Evolutionary conservation across 1,140 invertebrate species (phyloP).

Genomic region (Lysiphlebus fabarum): DNA sequence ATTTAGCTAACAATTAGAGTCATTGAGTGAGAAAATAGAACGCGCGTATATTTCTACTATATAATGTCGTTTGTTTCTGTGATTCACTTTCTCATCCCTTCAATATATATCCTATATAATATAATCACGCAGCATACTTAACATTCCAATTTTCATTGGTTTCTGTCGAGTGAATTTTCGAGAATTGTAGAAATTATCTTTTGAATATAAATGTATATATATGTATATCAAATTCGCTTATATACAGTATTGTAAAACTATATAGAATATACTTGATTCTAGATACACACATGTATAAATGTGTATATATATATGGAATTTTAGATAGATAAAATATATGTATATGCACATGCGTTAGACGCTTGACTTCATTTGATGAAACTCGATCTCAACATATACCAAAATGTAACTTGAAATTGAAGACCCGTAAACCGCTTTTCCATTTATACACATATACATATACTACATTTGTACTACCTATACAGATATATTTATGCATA

Average conservation of each 20-base stretch:
- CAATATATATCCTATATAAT: constrained; percentile 23
- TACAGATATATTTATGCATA: background rate
- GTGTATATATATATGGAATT: background rate
- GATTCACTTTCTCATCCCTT: background rate
- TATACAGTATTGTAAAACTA: no score
- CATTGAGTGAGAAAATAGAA: constrained; percentile 19
- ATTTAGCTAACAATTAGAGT: constrained; percentile 30
- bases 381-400: no score
- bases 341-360: background rate
- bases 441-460: no score
- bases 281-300: no score
- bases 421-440: background rate
- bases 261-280: no score
- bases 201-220: constrained; percentile 2
- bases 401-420: no score
- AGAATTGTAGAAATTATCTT: constrained; percentile 2
- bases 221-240: no score
- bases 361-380: no score
- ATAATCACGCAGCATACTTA: constrained; percentile 26
- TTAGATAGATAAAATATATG: background rate
- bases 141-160: constrained; percentile 33
- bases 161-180: constrained; percentile 21
- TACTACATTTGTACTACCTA: no score
- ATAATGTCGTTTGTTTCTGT: constrained; percentile 1
- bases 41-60: constrained; percentile 9